A percentile compares a stretch with the other conserved stretches of the same genome.
phyloP scores from a whole-genome alignment of 92 coral and sea anemone species.

The Zoanthus sociatus region DNA sequence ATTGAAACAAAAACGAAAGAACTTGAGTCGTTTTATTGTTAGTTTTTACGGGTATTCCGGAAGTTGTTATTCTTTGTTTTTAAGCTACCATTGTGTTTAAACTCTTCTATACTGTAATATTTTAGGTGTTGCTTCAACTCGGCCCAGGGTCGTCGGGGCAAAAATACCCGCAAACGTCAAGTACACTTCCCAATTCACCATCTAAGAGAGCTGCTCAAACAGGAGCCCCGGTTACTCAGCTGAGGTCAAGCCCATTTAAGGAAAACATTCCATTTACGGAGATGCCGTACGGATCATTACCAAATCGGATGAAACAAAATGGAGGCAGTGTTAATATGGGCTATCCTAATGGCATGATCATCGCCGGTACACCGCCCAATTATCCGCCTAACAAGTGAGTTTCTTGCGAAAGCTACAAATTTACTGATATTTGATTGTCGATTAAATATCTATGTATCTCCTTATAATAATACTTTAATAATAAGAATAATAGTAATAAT shows the following conservation, averaged over 20 bases:
- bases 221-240: slow-evolving; percentile 9
- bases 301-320: slow-evolving; percentile 33
- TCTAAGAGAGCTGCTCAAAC: slow-evolving; percentile 9
- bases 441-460: too few species aligned
- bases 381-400: slow-evolving; percentile 19
- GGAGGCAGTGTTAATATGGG: not conserved
- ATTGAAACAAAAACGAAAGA: too few species aligned
- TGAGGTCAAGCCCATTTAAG: slow-evolving; percentile 24
- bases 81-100: not conserved
- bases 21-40: too few species aligned
- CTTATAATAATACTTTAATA: too few species aligned
- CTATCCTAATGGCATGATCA: slow-evolving; percentile 31
- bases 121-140: slow-evolving; percentile 35
- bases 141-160: slow-evolving; percentile 37
- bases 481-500: too few species aligned
- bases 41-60: too few species aligned
- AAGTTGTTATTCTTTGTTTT: too few species aligned
- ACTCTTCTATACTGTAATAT: not conserved
- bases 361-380: not conserved
- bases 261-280: slow-evolving; percentile 37
- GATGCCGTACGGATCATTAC: slow-evolving; percentile 13
- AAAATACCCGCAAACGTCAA: not conserved
- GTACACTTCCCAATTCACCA: not conserved
- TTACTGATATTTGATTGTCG: too few species aligned
- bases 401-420: not conserved